These are phyloP conservation scores for Heterohyrax brucei DNA, from an alignment of 2,797 vertebrate species.

Conservation along the genomic window DNA sequence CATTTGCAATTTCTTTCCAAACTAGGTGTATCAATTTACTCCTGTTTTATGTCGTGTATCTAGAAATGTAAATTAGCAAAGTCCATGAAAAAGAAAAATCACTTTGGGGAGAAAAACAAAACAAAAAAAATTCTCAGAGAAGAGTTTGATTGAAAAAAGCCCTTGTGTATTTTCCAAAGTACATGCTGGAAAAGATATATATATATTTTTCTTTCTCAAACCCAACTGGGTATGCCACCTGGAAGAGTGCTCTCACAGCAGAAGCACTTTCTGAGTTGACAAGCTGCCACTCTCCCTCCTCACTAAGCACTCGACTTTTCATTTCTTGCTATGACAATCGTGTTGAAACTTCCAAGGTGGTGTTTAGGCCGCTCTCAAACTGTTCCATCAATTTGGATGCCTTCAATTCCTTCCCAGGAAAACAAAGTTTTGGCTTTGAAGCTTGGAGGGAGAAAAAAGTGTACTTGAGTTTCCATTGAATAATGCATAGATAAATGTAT, in stretches of 20 bases:
- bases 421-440: slow-evolving; percentile 45
- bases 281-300: neutral
- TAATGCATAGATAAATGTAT: neutral
- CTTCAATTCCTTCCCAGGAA: slow-evolving; percentile 72
- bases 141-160: slow-evolving; percentile 65
- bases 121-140: slow-evolving; percentile 47
- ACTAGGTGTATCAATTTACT: slow-evolving; percentile 43
- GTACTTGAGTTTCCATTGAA: slow-evolving; percentile 22
- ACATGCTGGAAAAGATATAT: slow-evolving; percentile 7
- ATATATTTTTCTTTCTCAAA: slow-evolving; percentile 2
- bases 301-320: slow-evolving; percentile 64
- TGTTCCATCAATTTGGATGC: slow-evolving; percentile 28
- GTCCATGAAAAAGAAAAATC: neutral
- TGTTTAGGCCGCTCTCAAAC: slow-evolving; percentile 64
- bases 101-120: neutral
- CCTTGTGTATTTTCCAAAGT: slow-evolving; percentile 70
- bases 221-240: slow-evolving; percentile 53
- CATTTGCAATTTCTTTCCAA: slow-evolving; percentile 73
- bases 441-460: slow-evolving; percentile 20
- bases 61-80: slow-evolving; percentile 76
- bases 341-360: slow-evolving; percentile 67
- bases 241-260: slow-evolving; percentile 59
- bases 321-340: slow-evolving; percentile 67
- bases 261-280: slow-evolving; percentile 77
- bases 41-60: slow-evolving; percentile 40